Conservation (phyloP, 2,113 vertebrate species). For the Mustela lutreola region DNA sequence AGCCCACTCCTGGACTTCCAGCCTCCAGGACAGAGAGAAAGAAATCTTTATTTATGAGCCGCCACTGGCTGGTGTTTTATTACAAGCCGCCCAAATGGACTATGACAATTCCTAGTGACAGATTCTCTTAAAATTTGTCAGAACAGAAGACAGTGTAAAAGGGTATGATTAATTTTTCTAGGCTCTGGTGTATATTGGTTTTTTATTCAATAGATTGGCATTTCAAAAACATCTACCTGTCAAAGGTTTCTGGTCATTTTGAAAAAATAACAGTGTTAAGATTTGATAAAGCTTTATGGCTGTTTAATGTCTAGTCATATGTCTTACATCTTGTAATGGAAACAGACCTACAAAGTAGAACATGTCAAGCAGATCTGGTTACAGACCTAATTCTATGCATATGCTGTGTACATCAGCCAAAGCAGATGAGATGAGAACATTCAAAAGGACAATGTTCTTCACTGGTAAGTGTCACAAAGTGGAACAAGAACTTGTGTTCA, state of each 20-base stretch:
- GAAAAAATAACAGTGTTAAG: not conserved
- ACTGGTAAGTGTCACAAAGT: not conserved
- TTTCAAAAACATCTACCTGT: not conserved
- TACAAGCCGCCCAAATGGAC: rapidly evolving
- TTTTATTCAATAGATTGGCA: not conserved
- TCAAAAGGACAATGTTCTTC: not conserved
- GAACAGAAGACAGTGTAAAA: not conserved
- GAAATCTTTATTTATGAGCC: too few species aligned
- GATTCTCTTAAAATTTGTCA: not conserved
- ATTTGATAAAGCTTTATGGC: not conserved
- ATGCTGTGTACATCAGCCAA: not conserved
- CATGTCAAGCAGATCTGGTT: not conserved
- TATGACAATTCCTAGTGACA: not conserved
- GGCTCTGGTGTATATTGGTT: not conserved
- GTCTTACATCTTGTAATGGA: not conserved
- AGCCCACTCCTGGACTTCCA: too few species aligned
- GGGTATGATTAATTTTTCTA: not conserved
- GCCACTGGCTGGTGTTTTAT: not conserved
- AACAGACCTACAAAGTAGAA: not conserved
- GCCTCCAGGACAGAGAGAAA: not conserved
- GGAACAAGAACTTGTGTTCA: too few species aligned
- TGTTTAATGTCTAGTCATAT: not conserved
- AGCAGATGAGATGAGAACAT: not conserved
- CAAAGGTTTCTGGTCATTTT: not conserved
- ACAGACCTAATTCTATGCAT: not conserved